These are phyloP conservation scores for Ashinkailepas kermadecensis DNA, from an alignment of 2,888 invertebrate species.

Conservation along the genomic window DNA sequence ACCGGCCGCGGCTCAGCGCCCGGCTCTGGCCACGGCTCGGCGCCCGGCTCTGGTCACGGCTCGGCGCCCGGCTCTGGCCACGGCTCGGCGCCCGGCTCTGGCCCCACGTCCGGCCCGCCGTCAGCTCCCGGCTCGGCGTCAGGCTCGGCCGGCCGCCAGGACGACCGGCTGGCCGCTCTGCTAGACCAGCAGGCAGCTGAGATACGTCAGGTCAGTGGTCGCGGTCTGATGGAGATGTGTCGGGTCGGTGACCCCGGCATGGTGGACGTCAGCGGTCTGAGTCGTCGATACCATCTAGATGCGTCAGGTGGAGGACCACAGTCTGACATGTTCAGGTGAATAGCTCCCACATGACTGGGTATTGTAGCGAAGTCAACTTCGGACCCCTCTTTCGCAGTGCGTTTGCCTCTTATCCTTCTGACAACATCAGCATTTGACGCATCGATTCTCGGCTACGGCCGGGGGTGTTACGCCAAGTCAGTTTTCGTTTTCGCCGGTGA, in stretches of 20 bases:
- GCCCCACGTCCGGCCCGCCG: neutral
- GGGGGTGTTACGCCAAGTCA: too few relatives aligned
- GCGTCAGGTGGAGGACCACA: too few relatives aligned
- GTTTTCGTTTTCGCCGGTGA: too few relatives aligned
- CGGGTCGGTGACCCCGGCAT: neutral
- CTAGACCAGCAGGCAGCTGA: constrained; percentile 7
- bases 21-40: neutral
- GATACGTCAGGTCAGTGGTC: neutral
- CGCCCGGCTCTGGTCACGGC: neutral
- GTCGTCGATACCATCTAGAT: too few relatives aligned
- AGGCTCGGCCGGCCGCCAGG: neutral
- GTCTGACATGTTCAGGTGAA: too few relatives aligned
- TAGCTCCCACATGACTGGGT: too few relatives aligned
- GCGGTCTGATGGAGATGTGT: neutral
- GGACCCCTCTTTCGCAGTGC: too few relatives aligned
- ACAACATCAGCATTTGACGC: too few relatives aligned
- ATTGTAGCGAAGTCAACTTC: too few relatives aligned
- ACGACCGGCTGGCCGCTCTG: neutral
- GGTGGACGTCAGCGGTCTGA: neutral
- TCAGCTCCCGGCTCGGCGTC: neutral
- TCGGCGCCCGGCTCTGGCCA: neutral
- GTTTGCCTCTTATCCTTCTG: too few relatives aligned
- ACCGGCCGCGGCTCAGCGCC: neutral
- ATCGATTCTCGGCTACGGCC: too few relatives aligned
- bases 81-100: neutral